Percentiles rank a stretch among this genome's conserved stretches.
Evolutionary conservation across 2,797 vertebrate species (phyloP).

Genomic region (Clarias fuscus): DNA sequence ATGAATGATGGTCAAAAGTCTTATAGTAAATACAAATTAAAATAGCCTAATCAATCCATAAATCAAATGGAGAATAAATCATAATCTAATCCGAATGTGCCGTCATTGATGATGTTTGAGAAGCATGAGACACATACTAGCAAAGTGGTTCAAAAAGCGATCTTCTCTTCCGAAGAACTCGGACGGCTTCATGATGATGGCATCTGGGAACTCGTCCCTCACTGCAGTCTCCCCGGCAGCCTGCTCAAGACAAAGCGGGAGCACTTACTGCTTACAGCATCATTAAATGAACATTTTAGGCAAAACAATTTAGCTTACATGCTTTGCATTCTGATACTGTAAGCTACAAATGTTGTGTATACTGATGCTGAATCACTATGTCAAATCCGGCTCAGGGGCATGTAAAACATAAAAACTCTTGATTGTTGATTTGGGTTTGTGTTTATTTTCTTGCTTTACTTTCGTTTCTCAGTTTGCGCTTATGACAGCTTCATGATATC

Average conservation of each 20-base stretch:
- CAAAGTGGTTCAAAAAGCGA: slow-evolving; percentile 89
- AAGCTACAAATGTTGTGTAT: not conserved
- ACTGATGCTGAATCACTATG: not conserved
- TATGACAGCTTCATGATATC: too few species aligned
- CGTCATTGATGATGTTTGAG: not conserved
- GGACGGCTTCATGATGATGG: slow-evolving; percentile 88
- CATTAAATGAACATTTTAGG: not conserved
- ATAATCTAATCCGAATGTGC: not conserved
- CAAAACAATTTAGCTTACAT: too few species aligned
- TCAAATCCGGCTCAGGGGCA: too few species aligned
- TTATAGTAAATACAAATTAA: not conserved
- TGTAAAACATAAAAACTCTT: too few species aligned
- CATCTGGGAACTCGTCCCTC: slow-evolving; percentile 88
- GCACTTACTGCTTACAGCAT: not conserved
- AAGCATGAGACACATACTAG: slow-evolving; percentile 74
- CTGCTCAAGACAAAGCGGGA: slow-evolving; percentile 64
- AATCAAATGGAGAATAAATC: not conserved
- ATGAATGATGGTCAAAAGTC: not conserved
- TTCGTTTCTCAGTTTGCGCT: too few species aligned
- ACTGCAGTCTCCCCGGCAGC: slow-evolving; percentile 88
- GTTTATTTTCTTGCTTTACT: too few species aligned
- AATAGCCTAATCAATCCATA: not conserved
- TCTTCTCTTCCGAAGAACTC: slow-evolving; percentile 96
- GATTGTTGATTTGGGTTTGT: too few species aligned
- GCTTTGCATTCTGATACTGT: not conserved